phyloP scores from a whole-genome alignment of 2,888 invertebrate species.

The Brenthis hecate region DNA sequence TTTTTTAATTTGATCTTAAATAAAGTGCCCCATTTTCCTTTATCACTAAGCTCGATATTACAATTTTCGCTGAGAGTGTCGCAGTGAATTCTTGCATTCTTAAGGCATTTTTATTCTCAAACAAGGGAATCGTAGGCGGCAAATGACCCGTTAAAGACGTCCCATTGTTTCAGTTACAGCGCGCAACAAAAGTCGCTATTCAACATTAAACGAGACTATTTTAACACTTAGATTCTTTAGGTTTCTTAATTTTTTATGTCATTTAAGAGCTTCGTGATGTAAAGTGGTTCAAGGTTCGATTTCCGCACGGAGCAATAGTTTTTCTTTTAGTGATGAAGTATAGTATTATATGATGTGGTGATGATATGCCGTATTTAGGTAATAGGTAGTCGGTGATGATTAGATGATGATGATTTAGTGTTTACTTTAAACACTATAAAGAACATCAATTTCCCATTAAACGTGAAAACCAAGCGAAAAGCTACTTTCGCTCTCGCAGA shows the following conservation, averaged over 20 bases:
- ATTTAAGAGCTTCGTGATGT: background rate
- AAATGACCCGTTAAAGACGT: conserved; percentile 35
- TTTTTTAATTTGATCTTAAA: too few species aligned
- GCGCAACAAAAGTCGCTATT: conserved; percentile 19
- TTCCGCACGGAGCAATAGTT: background rate
- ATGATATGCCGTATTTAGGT: too few species aligned
- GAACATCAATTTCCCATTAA: too few species aligned
- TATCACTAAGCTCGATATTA: background rate
- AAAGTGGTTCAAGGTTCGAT: background rate
- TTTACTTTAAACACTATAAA: too few species aligned
- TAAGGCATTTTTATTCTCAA: conserved; percentile 8
- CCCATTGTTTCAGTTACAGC: conserved; percentile 31
- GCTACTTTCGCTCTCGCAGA: too few species aligned
- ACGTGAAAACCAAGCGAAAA: too few species aligned
- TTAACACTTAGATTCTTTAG: background rate
- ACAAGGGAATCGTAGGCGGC: conserved; percentile 26
- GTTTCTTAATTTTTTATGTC: background rate
- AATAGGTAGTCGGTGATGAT: too few species aligned
- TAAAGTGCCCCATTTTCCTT: background rate
- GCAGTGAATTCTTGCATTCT: conserved; percentile 3
- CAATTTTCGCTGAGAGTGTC: background rate
- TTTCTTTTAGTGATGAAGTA: too few species aligned
- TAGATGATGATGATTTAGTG: too few species aligned
- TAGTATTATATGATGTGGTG: too few species aligned
- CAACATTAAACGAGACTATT: background rate